These are phyloP conservation scores for Ctenodactylus gundi DNA, from an alignment of 2,113 vertebrate species.

Conservation along the genomic window DNA sequence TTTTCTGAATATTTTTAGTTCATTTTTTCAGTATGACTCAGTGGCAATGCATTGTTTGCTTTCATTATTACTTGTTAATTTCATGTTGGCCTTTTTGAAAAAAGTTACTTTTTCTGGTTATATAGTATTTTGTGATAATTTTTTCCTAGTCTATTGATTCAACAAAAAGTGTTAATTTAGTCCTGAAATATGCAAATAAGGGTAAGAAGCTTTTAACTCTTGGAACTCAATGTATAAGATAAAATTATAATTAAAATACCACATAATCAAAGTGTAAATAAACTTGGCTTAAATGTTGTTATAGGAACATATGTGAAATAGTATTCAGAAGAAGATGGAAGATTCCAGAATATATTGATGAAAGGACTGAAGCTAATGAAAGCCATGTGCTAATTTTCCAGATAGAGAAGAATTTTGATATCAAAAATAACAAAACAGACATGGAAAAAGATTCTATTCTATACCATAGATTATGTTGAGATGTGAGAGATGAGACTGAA, in stretches of 20 bases:
- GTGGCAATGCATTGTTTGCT: neutral
- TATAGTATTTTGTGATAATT: neutral
- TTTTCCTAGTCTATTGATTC: neutral
- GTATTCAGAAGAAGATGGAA: neutral
- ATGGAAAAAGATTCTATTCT: neutral
- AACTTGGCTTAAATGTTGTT: neutral
- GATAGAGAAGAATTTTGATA: neutral
- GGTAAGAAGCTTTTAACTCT: neutral
- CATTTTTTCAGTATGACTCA: neutral
- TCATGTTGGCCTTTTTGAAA: neutral
- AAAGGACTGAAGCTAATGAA: neutral
- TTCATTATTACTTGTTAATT: conserved; percentile 1
- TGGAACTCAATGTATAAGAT: neutral
- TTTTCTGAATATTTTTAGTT: neutral
- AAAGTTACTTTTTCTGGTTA: neutral
- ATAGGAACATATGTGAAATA: neutral
- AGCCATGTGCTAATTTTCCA: neutral
- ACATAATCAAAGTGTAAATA: neutral
- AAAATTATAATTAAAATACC: neutral
- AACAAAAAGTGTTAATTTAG: neutral
- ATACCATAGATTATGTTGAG: neutral
- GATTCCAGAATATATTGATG: neutral
- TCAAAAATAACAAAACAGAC: neutral
- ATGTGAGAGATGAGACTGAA: neutral
- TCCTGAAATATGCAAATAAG: neutral